A percentile compares a stretch with the other conserved stretches of the same genome.
Conservation (phyloP, 1,140 invertebrate species). For the Drosophila parvula region DNA sequence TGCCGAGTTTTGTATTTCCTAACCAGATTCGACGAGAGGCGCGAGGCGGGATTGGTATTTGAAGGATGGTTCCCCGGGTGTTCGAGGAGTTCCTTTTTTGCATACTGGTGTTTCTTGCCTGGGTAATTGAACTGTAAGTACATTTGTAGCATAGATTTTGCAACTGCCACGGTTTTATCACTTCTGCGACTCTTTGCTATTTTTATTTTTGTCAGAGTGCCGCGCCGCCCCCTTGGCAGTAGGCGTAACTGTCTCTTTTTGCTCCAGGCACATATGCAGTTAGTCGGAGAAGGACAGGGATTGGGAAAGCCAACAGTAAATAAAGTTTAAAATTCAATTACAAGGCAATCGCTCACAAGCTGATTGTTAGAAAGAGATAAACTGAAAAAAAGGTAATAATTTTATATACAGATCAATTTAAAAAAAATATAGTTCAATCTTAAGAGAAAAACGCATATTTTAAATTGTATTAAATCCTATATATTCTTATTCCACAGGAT, state of each 20-base stretch:
- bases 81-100: slow-evolving; percentile 13
- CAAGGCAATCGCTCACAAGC: slow-evolving; percentile 72
- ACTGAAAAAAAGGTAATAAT: too few species aligned
- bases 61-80: background rate
- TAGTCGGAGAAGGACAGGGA: background rate
- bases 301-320: slow-evolving; percentile 63
- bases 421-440: too few species aligned
- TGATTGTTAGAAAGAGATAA: slow-evolving; percentile 52
- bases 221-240: slow-evolving; percentile 22
- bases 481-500: background rate
- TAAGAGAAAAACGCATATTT: background rate
- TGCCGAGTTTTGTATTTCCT: slow-evolving; percentile 70
- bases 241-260: slow-evolving; percentile 29
- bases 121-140: slow-evolving; percentile 81
- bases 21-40: slow-evolving; percentile 13
- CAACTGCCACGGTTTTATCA: background rate
- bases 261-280: background rate
- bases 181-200: slow-evolving; percentile 15
- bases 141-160: slow-evolving; percentile 30
- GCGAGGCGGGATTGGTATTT: background rate
- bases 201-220: slow-evolving; percentile 4
- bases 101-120: slow-evolving; percentile 35
- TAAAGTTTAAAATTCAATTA: slow-evolving; percentile 82
- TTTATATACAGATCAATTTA: too few species aligned
- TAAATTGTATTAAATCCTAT: background rate